Evolutionary conservation across 2,113 vertebrate species (phyloP).

Genomic region (Oryzias woworae): DNA sequence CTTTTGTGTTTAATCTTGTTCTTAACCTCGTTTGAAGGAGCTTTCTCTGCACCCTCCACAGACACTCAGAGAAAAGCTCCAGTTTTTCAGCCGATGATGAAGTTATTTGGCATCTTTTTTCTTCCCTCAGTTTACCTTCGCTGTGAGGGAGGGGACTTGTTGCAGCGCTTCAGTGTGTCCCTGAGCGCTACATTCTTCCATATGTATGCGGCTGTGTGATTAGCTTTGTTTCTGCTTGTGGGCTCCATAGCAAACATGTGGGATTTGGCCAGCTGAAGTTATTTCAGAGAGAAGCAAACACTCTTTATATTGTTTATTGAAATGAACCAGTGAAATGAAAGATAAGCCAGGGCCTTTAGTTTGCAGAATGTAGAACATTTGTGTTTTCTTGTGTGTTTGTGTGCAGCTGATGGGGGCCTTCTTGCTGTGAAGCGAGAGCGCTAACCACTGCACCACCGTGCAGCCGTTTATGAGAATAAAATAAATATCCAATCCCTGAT

Average conservation of each 20-base stretch:
- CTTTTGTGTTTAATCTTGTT: conserved; percentile 5
- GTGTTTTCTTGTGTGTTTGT: neutral
- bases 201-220: neutral
- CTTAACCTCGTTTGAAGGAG: conserved; percentile 11
- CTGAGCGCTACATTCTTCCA: conserved; percentile 8
- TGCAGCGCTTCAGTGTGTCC: conserved; percentile 17
- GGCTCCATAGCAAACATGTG: conserved; percentile 22
- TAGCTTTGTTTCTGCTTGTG: conserved; percentile 10
- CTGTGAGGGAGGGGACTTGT: neutral
- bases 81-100: neutral
- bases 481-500: no score
- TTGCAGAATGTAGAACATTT: neutral
- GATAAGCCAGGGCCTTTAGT: conserved; percentile 7
- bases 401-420: neutral
- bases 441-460: no score
- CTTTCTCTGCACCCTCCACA: conserved; percentile 1
- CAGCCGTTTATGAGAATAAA: no score
- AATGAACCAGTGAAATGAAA: conserved; percentile 33
- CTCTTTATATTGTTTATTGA: conserved; percentile 28
- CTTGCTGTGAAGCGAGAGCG: no score
- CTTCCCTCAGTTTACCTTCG: neutral
- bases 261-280: conserved; percentile 19
- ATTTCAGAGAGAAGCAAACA: neutral
- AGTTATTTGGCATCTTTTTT: neutral
- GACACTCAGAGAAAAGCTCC: conserved; percentile 1